Evolutionary conservation across 1,140 invertebrate genomes (phyloP), one percentile per base, ranked within the genome.

Genomic region (Trachymyrmex cornetzi): DNA sequence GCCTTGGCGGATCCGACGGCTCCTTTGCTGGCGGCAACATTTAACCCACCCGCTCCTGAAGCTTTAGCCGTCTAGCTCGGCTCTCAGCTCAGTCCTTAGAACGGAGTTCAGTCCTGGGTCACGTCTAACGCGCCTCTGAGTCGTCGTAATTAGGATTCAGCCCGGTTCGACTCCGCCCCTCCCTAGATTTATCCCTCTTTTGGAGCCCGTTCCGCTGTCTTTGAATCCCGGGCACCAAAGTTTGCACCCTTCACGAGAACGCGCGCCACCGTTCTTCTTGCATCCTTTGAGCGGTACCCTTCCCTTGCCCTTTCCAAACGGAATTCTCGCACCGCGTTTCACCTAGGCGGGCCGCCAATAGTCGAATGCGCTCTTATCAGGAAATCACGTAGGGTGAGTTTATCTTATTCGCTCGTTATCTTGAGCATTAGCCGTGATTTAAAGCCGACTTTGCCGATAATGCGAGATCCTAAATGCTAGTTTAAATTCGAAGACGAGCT

Each of bases 281-380:
- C 80, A n/a, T 50, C 69, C 69, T 84, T 84, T 75, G 80, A 84
- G 27, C 38, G n/a, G 24, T n/a, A 1, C 27, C 1, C 9, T n/a
- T 14, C 12, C 30, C n/a, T 27, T 14, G 2, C 24, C 14, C 57
- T 12, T 38, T 19, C 27, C 11, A 34, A 19, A 2, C 57, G 24
- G 55, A 61, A 84, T 63, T 74, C 69, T 50, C 79, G 38, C 19
- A 16, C 34, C 48, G 55, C 44, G 66, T 24, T 44, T 59, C 30
- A 48, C 69, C 86, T 85, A 74, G 80, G 75, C 81, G 66, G 71
- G 48, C 80, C 82, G 85, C 72, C 85, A 90, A 90, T 74, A 87
- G 85, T 90, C 91, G 89, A 87, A 93, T 88, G 89, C 88, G 92
- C 91, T 44, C 38, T 92, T 93, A 92, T 92, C 88, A 91, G 90